These are phyloP conservation scores for Drosophila quadrilineata DNA, from an alignment of 1,140 invertebrate genomes.

Conservation along the genomic window DNA sequence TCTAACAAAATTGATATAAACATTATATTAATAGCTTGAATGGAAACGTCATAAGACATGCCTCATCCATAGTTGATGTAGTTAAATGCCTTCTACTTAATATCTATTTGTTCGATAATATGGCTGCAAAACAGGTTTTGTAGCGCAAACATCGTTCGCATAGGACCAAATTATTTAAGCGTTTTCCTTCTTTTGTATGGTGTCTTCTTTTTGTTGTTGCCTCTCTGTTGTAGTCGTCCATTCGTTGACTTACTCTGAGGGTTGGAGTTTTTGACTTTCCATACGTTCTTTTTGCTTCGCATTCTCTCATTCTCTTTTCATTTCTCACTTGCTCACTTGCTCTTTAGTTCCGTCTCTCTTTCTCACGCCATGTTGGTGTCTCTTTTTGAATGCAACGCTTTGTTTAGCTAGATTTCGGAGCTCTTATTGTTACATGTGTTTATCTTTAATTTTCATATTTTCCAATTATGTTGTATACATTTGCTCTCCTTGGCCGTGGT, in stretches of 20 bases:
- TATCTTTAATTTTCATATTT: slow-evolving; percentile 66
- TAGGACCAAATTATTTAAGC: slow-evolving; percentile 20
- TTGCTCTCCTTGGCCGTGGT: slow-evolving; percentile 2
- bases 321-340: too few species aligned
- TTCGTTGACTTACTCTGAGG: slow-evolving; percentile 72
- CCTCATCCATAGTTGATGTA: too few species aligned
- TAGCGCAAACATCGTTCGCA: slow-evolving; percentile 24
- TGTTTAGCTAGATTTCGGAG: slow-evolving; percentile 65
- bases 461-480: slow-evolving; percentile 58
- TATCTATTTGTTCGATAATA: too few species aligned
- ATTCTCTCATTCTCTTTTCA: slow-evolving; percentile 36
- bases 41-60: too few species aligned
- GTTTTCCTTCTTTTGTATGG: slow-evolving; percentile 41
- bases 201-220: slow-evolving; percentile 51
- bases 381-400: slow-evolving; percentile 65
- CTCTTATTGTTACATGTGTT: slow-evolving; percentile 71
- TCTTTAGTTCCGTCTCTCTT: too few species aligned
- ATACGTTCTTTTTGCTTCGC: slow-evolving; percentile 56
- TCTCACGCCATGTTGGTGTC: slow-evolving; percentile 19
- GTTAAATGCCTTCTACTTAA: too few species aligned
- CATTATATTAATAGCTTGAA: too few species aligned
- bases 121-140: slow-evolving; percentile 23
- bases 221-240: slow-evolving; percentile 65
- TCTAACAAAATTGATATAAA: too few species aligned
- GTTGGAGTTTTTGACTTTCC: slow-evolving; percentile 71